Conservation (phyloP, 2,113 vertebrate species). For the Charadrius vociferus region DNA sequence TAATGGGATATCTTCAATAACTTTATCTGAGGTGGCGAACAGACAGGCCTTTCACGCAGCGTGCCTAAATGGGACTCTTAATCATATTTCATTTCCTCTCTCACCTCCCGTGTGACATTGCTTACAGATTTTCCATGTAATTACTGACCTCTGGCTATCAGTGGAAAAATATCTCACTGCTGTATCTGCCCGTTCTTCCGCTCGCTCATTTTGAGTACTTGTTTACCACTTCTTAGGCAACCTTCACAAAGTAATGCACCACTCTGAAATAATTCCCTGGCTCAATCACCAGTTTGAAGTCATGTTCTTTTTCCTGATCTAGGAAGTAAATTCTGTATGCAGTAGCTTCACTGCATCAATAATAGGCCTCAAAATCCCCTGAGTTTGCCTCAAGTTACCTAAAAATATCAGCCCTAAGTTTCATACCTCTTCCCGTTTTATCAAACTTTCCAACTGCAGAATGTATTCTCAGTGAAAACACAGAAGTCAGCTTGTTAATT, state of each 20-base stretch:
- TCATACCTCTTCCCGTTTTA: neutral
- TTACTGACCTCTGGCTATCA: slow-evolving; percentile 35
- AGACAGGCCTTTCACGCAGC: neutral
- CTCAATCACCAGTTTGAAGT: neutral
- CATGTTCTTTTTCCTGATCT: neutral
- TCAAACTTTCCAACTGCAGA: neutral
- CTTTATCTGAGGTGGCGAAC: neutral
- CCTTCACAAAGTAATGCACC: neutral
- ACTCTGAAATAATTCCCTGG: neutral
- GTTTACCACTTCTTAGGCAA: slow-evolving; percentile 24
- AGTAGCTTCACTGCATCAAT: neutral
- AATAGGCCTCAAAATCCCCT: neutral
- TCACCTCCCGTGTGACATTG: slow-evolving; percentile 1
- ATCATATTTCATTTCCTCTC: slow-evolving; percentile 18
- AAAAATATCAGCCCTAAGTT: neutral
- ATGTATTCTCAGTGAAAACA: neutral
- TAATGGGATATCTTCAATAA: neutral
- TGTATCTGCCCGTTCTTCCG: neutral
- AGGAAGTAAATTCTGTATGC: neutral
- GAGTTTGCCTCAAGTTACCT: neutral
- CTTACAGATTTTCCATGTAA: neutral
- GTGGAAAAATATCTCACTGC: slow-evolving; percentile 12
- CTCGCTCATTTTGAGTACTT: neutral
- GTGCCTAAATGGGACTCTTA: neutral
- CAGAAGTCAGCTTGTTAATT: neutral